Percentiles rank a stretch among this genome's conserved stretches.
These are phyloP conservation scores for Gambusia holbrooki DNA, from an alignment of 2,113 vertebrate species.

Conservation along the genomic window DNA sequence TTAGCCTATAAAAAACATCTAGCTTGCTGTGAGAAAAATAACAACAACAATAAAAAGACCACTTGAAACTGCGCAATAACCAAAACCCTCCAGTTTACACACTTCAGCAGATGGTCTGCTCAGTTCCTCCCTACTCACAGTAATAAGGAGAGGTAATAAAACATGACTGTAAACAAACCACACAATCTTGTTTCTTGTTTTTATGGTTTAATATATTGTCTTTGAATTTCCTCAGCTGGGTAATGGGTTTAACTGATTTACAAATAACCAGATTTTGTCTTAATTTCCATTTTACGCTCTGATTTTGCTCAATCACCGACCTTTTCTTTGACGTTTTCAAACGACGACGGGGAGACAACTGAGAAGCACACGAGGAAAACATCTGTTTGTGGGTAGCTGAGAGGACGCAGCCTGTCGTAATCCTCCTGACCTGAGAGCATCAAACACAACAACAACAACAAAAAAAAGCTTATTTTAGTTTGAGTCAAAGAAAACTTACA, in stretches of 20 bases:
- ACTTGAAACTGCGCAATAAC: not conserved
- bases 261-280: too few species aligned
- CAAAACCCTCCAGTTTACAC: not conserved
- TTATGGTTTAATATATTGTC: not conserved
- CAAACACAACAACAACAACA: not conserved
- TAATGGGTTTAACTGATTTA: not conserved
- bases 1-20: not conserved
- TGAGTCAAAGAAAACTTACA: constrained; percentile 6
- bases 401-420: constrained; percentile 97
- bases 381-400: constrained; percentile 98
- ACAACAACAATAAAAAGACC: not conserved
- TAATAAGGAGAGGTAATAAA: not conserved
- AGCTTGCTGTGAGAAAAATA: not conserved
- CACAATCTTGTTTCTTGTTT: not conserved
- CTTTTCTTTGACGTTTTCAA: constrained; percentile 99
- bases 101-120: not conserved
- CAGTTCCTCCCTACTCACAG: not conserved
- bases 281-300: too few species aligned
- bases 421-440: constrained; percentile 92
- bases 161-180: not conserved
- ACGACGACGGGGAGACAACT: constrained; percentile 96
- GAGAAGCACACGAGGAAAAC: constrained; percentile 99
- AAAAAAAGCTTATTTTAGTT: constrained; percentile 2
- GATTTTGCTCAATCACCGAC: constrained; percentile 66
- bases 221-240: not conserved